phyloP scores from a whole-genome alignment of 2,888 invertebrate species.

The Gasteruption jaculator region DNA sequence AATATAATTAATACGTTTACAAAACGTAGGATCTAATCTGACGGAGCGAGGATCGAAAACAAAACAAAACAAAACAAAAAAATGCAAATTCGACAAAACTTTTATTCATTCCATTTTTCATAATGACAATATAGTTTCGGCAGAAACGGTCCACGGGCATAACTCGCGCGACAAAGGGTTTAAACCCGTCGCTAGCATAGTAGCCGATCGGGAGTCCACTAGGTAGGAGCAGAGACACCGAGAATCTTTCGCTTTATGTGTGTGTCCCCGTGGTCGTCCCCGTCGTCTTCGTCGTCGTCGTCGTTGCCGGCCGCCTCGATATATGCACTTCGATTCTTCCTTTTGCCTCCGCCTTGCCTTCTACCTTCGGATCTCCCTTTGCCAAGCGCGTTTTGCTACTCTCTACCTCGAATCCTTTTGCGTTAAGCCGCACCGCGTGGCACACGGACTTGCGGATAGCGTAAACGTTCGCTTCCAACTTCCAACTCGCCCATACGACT shows the following conservation, averaged over 20 bases:
- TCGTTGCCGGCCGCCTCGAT: slow-evolving; percentile 37
- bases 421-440: slow-evolving; percentile 47
- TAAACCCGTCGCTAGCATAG: slow-evolving; percentile 32
- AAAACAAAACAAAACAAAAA: too few species aligned
- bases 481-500: slow-evolving; percentile 14
- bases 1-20: too few species aligned
- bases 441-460: slow-evolving; percentile 36
- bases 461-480: slow-evolving; percentile 36
- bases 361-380: slow-evolving; percentile 40
- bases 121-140: too few species aligned
- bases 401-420: slow-evolving; percentile 37
- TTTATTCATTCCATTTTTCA: too few species aligned
- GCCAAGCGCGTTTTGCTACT: slow-evolving; percentile 33
- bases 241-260: slow-evolving; percentile 36
- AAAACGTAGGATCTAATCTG: too few species aligned
- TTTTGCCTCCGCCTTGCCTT: slow-evolving; percentile 36
- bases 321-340: slow-evolving; percentile 43
- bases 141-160: slow-evolving; percentile 1
- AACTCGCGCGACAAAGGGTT: slow-evolving; percentile 16
- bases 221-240: slow-evolving; percentile 32
- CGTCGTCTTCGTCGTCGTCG: slow-evolving; percentile 27
- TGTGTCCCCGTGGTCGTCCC: slow-evolving; percentile 29
- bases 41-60: too few species aligned
- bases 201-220: slow-evolving; percentile 36
- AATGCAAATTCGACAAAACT: too few species aligned